Conservation (phyloP, 2,888 invertebrate species). For the Drosophila putrida region DNA sequence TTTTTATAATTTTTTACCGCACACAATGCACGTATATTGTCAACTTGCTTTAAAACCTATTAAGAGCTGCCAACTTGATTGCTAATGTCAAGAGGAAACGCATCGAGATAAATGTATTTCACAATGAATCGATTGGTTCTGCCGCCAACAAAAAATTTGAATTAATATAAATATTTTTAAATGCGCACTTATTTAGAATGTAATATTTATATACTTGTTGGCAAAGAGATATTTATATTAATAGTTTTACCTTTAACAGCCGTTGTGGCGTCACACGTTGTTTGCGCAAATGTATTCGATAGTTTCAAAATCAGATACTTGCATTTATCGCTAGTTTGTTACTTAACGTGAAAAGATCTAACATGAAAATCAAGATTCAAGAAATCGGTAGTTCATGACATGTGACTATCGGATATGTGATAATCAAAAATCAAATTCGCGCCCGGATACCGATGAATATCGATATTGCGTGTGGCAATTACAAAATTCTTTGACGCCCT, state of each 20-base stretch:
- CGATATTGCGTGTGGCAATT: too few species aligned
- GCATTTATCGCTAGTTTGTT: neutral
- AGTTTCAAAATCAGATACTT: neutral
- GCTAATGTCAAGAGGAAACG: neutral
- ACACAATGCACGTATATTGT: constrained; percentile 24
- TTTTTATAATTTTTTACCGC: constrained; percentile 44
- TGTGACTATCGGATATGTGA: too few species aligned
- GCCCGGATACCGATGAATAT: too few species aligned
- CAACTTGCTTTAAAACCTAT: constrained; percentile 20
- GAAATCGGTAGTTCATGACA: too few species aligned
- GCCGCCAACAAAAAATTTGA: constrained; percentile 1
- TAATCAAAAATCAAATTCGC: too few species aligned
- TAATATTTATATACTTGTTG: neutral
- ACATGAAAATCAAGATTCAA: too few species aligned
- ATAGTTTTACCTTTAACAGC: neutral
- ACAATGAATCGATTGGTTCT: neutral
- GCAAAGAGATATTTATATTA: neutral
- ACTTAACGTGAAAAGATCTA: too few species aligned
- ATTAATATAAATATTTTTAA: neutral
- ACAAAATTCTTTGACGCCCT: too few species aligned
- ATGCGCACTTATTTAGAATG: neutral
- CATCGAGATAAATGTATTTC: neutral
- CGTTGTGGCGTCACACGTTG: neutral
- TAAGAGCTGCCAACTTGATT: constrained; percentile 17
- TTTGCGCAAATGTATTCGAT: too few species aligned